These are phyloP conservation scores for Caenorhabditis briggsae DNA, from an alignment of 1,140 invertebrate genomes.

Conservation along the genomic window DNA sequence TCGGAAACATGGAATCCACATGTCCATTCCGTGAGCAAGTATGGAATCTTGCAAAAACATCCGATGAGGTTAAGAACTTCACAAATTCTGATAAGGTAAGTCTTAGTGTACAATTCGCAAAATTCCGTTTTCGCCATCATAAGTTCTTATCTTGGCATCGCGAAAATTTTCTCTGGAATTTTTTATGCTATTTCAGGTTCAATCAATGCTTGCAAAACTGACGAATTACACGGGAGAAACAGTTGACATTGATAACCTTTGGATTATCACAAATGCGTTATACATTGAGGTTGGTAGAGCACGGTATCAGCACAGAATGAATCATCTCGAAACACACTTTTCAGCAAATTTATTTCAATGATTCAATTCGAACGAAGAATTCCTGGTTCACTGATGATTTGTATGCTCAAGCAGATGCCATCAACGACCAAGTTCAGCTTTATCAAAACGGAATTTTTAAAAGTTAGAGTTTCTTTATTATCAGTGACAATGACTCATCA, in stretches of 20 bases:
- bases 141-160: background rate
- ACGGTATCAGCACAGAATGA: background rate
- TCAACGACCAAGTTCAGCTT: constrained; percentile 62
- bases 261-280: constrained; percentile 59
- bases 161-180: background rate
- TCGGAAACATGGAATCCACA: constrained; percentile 58
- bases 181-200: constrained; percentile 44
- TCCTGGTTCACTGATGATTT: constrained; percentile 52
- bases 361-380: background rate
- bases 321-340: background rate
- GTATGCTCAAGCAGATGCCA: constrained; percentile 32
- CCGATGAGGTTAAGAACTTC: constrained; percentile 53
- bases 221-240: constrained; percentile 13
- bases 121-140: background rate
- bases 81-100: constrained; percentile 27
- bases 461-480: background rate
- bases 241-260: constrained; percentile 62
- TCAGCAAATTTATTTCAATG: constrained; percentile 52
- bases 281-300: constrained; percentile 61
- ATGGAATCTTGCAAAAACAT: constrained; percentile 55
- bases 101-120: background rate
- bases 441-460: constrained; percentile 66
- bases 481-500: background rate
- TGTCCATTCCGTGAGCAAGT: constrained; percentile 60
- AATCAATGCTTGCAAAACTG: constrained; percentile 14